phyloP scores from a whole-genome alignment of 2,113 vertebrate genomes.

The Isurus oxyrinchus region DNA sequence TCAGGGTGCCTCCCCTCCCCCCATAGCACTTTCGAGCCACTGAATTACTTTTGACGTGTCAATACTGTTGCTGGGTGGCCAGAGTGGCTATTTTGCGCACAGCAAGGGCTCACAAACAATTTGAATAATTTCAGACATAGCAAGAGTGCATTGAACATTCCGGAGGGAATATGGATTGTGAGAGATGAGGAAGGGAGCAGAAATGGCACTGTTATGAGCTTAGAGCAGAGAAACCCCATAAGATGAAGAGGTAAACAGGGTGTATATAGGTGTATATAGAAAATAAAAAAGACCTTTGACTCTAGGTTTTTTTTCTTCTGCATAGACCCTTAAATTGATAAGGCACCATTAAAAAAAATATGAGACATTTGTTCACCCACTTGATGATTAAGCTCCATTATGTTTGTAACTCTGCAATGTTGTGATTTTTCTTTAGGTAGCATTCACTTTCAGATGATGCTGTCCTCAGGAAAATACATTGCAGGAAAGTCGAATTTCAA shows the following conservation, averaged over 20 bases:
- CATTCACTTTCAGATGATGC: slow-evolving; percentile 73
- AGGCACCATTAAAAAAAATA: neutral
- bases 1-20: neutral
- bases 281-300: neutral
- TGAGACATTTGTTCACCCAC: neutral
- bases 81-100: neutral
- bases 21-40: neutral
- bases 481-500: slow-evolving; percentile 62
- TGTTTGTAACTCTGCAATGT: neutral
- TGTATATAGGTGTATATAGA: neutral
- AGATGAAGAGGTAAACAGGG: neutral
- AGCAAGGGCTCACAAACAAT: neutral
- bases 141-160: neutral
- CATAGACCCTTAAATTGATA: neutral
- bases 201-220: neutral
- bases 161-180: neutral
- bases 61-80: neutral
- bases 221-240: neutral
- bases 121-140: neutral
- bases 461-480: slow-evolving; percentile 63
- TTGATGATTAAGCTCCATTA: neutral
- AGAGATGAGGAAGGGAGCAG: neutral
- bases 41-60: neutral
- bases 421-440: slow-evolving; percentile 54
- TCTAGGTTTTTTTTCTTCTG: neutral